Percentiles rank a stretch among this genome's conserved stretches.
These are phyloP conservation scores for Oxytorus armatus DNA, from an alignment of 2,888 invertebrate genomes.

Conservation along the genomic window DNA sequence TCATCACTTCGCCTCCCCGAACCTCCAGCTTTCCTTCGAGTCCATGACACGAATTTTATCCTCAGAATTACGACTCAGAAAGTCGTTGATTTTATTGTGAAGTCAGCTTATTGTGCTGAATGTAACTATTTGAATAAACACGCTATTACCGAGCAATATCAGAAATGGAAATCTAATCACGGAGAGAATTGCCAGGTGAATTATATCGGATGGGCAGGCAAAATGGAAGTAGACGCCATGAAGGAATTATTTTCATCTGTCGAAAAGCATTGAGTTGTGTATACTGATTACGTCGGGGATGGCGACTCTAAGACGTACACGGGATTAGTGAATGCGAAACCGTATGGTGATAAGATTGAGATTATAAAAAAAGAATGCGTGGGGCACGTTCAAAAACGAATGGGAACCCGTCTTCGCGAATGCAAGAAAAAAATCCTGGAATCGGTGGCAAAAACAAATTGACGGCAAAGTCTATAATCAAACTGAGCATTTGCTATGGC, in stretches of 20 bases:
- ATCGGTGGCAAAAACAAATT: too few relatives aligned
- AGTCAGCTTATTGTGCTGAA: constrained; percentile 36
- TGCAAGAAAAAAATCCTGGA: constrained; percentile 41
- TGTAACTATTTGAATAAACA: constrained; percentile 44
- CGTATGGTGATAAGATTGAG: constrained; percentile 62
- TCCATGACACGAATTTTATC: too few relatives aligned
- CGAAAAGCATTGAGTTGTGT: constrained; percentile 14
- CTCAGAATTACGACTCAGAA: too few relatives aligned
- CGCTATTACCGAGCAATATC: too few relatives aligned
- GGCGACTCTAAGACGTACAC: constrained; percentile 57
- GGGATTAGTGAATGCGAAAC: constrained; percentile 51
- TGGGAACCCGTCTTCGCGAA: constrained; percentile 49
- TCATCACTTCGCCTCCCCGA: too few relatives aligned
- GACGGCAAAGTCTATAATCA: too few relatives aligned
- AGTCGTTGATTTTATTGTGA: constrained; percentile 57
- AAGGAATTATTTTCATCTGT: constrained; percentile 37
- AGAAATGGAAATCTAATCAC: constrained; percentile 40
- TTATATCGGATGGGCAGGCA: constrained; percentile 9
- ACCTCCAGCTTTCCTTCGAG: too few relatives aligned
- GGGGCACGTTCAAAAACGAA: constrained; percentile 57
- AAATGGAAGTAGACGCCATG: constrained; percentile 18
- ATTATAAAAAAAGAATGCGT: constrained; percentile 61
- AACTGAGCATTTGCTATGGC: too few relatives aligned
- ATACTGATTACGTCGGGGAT: constrained; percentile 54
- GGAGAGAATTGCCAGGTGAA: constrained; percentile 28